These are phyloP conservation scores for Melitaea athalia DNA, from an alignment of 2,888 invertebrate genomes.

Conservation along the genomic window DNA sequence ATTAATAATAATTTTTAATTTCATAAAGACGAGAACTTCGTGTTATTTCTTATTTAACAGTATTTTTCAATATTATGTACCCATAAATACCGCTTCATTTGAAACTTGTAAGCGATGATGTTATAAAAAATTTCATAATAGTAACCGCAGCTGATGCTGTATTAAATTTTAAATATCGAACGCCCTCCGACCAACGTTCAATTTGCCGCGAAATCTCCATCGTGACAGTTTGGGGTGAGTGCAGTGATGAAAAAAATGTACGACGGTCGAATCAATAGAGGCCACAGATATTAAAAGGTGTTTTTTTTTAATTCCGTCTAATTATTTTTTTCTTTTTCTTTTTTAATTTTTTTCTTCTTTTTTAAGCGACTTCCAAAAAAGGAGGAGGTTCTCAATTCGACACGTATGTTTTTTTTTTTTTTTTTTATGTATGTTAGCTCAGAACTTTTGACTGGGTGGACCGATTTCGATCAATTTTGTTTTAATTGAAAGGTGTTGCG, in stretches of 20 bases:
- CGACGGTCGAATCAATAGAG: neutral
- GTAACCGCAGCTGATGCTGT: slow-evolving; percentile 71
- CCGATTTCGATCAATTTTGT: too few relatives aligned
- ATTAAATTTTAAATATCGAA: slow-evolving; percentile 80
- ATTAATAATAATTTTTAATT: neutral
- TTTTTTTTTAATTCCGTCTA: neutral
- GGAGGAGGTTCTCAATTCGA: too few relatives aligned
- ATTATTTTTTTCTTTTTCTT: too few relatives aligned
- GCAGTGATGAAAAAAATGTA: slow-evolving; percentile 14
- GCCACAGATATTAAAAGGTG: neutral
- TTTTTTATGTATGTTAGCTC: too few relatives aligned
- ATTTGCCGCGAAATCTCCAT: slow-evolving; percentile 67
- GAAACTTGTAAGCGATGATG: slow-evolving; percentile 44
- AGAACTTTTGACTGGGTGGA: too few relatives aligned
- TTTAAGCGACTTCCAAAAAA: too few relatives aligned
- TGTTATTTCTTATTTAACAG: neutral
- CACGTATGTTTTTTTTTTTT: too few relatives aligned
- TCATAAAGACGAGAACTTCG: neutral
- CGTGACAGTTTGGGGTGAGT: slow-evolving; percentile 40
- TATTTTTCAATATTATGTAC: slow-evolving; percentile 11
- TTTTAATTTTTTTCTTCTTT: too few relatives aligned
- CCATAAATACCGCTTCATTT: slow-evolving; percentile 40
- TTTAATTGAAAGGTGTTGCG: too few relatives aligned
- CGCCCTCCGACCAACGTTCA: slow-evolving; percentile 55
- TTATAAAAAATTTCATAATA: slow-evolving; percentile 71